Percentiles rank a stretch among this genome's conserved stretches.
Evolutionary conservation across 2,797 vertebrate genomes (phyloP).

Genomic region (Pseudochromis fuscus): DNA sequence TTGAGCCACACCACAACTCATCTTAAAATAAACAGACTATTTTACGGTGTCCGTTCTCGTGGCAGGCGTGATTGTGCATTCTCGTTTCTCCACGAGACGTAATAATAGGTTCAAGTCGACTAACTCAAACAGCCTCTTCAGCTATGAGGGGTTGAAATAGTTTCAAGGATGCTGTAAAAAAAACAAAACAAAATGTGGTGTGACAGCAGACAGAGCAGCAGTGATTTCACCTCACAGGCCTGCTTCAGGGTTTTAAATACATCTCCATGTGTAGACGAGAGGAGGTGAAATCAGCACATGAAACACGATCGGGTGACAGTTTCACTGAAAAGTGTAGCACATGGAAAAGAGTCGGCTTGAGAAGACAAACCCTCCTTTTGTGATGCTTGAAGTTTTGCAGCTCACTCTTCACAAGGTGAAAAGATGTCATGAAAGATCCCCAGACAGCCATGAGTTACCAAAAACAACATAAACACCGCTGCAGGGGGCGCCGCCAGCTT

Average conservation of each 20-base stretch:
- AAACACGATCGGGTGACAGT: constrained; percentile 24
- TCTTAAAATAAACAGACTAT: constrained; percentile 52
- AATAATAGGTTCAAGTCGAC: constrained; percentile 11
- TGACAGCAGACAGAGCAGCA: constrained; percentile 49
- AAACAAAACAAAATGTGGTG: constrained; percentile 60
- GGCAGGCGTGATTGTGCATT: constrained; percentile 18
- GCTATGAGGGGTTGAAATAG: constrained; percentile 32
- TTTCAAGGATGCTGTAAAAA: constrained; percentile 39
- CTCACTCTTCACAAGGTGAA: constrained; percentile 7
- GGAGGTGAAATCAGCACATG: constrained; percentile 17
- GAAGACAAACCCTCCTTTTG: constrained; percentile 1
- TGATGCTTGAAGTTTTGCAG: background rate
- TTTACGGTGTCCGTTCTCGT: constrained; percentile 35
- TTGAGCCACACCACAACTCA: constrained; percentile 34
- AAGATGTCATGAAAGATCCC: constrained; percentile 34
- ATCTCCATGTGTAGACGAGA: constrained; percentile 60
- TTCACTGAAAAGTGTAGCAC: constrained; percentile 8
- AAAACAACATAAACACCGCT: constrained; percentile 48
- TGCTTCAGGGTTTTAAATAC: constrained; percentile 55
- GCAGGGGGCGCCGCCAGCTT: constrained; percentile 3
- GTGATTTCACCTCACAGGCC: constrained; percentile 18
- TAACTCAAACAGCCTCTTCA: constrained; percentile 17
- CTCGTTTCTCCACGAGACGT: constrained; percentile 17
- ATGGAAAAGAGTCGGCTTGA: background rate
- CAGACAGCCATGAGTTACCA: constrained; percentile 3